phyloP scores from a whole-genome alignment of 2,797 vertebrate species.

The Myotis daubentonii region DNA sequence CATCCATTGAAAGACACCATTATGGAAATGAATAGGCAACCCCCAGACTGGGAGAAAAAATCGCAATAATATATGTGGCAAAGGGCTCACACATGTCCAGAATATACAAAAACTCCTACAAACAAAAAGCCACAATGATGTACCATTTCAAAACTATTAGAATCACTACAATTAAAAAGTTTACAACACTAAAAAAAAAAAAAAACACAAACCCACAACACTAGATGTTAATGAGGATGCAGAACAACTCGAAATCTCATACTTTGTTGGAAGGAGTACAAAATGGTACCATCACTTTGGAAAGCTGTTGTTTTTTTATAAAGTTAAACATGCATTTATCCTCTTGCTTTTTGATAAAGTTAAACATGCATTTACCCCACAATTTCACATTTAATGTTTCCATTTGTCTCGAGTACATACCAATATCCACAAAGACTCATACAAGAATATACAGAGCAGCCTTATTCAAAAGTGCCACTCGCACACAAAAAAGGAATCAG shows the following conservation, averaged over 20 bases:
- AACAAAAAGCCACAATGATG: neutral
- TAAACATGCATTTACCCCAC: neutral
- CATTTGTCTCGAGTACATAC: neutral
- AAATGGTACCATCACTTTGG: neutral
- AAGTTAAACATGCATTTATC: neutral
- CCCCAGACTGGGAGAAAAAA: neutral
- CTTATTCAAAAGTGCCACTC: neutral
- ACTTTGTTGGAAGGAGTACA: neutral
- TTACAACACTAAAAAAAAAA: neutral
- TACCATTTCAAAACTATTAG: neutral
- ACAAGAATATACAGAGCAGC: neutral
- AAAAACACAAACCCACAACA: too few species aligned
- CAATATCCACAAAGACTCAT: neutral
- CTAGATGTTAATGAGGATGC: neutral
- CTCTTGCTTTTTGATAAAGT: neutral
- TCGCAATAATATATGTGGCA: neutral
- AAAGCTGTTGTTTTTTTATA: neutral
- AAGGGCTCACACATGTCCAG: neutral
- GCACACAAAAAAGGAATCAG: neutral
- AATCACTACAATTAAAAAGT: neutral
- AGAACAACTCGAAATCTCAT: neutral
- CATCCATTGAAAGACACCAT: neutral
- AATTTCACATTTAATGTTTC: neutral
- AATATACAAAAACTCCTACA: neutral
- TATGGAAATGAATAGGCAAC: neutral